Conservation (phyloP, 1,140 invertebrate species). For the Pseudomyrmex cubaensis region DNA sequence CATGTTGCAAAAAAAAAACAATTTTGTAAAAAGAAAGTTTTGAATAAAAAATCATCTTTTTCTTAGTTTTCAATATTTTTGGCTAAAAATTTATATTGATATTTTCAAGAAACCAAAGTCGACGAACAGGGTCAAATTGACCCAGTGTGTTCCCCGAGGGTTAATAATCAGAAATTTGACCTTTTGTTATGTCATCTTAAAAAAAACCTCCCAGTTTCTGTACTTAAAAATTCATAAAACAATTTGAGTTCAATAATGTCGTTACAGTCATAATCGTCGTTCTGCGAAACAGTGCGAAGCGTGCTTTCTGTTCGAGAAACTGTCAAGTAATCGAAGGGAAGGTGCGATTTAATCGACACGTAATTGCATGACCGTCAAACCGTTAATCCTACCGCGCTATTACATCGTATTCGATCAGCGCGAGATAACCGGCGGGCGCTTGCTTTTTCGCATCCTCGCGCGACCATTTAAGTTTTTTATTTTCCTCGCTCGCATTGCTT, state of each 20-base stretch:
- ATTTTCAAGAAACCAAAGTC: no score
- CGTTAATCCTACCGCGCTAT: slow-evolving; percentile 23
- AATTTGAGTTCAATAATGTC: not conserved
- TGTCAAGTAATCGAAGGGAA: slow-evolving; percentile 15
- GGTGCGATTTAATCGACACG: slow-evolving; percentile 19
- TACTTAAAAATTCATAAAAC: not conserved
- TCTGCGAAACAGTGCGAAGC: not conserved
- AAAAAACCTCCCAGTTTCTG: no score
- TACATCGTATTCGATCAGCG: slow-evolving; percentile 38
- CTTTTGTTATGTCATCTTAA: no score
- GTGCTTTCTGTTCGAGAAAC: slow-evolving; percentile 6
- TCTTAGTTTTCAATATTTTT: no score
- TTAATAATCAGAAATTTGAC: no score
- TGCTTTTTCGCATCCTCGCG: not conserved
- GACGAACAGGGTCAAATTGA: no score
- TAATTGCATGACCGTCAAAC: slow-evolving; percentile 35
- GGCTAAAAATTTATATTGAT: no score
- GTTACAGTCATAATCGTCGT: slow-evolving; percentile 12
- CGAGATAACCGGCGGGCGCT: not conserved
- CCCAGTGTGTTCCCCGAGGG: no score
- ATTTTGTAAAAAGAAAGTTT: no score
- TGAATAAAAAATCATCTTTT: no score
- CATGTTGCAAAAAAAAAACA: no score
- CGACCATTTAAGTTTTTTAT: not conserved
- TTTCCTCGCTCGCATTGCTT: not conserved